These are phyloP conservation scores for Drosophila yakuba DNA, from an alignment of 1,140 invertebrate species.

Conservation along the genomic window DNA sequence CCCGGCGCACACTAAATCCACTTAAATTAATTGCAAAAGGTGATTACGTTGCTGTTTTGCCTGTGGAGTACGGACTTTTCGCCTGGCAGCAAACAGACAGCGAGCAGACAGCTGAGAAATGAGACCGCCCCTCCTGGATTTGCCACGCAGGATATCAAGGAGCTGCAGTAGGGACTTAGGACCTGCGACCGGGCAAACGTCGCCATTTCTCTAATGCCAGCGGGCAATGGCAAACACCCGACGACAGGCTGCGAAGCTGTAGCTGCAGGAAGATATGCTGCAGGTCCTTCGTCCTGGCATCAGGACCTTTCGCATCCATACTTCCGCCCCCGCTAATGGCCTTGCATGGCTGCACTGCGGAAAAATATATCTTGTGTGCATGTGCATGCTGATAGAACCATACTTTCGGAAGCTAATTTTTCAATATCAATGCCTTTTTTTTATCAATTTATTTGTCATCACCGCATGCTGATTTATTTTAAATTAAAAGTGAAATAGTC, in stretches of 20 bases:
- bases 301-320: background rate
- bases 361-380: background rate
- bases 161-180: slow-evolving; percentile 57
- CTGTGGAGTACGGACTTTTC: slow-evolving; percentile 56
- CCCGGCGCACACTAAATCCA: slow-evolving; percentile 81
- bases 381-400: background rate
- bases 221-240: slow-evolving; percentile 65
- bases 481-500: background rate
- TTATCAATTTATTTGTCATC: no score
- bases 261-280: slow-evolving; percentile 52
- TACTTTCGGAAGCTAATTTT: background rate
- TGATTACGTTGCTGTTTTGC: slow-evolving; percentile 84
- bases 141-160: slow-evolving; percentile 66
- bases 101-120: slow-evolving; percentile 77
- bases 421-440: background rate
- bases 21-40: slow-evolving; percentile 85
- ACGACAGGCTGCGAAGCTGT: slow-evolving; percentile 41
- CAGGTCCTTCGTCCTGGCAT: slow-evolving; percentile 45
- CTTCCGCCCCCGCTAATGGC: slow-evolving; percentile 22
- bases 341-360: slow-evolving; percentile 50
- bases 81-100: slow-evolving; percentile 69
- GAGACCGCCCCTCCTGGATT: slow-evolving; percentile 29
- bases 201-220: slow-evolving; percentile 75
- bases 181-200: slow-evolving; percentile 37
- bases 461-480: background rate